These are phyloP conservation scores for Tylochromis polylepis DNA, from an alignment of 2,113 vertebrate genomes.

Conservation along the genomic window DNA sequence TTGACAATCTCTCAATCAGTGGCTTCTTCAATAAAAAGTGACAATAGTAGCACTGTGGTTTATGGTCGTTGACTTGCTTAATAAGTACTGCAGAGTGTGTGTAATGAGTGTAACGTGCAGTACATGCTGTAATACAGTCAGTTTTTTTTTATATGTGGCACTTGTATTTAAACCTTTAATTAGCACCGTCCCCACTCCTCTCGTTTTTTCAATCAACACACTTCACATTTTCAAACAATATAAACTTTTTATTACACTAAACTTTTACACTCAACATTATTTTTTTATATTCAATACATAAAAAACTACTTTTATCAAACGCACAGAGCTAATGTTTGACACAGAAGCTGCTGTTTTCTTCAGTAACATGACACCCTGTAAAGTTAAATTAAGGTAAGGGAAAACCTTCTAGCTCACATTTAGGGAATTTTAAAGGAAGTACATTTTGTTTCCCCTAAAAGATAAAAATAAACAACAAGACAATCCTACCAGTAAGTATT, in stretches of 20 bases:
- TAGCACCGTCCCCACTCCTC: neutral
- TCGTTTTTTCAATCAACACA: neutral
- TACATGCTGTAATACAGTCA: neutral
- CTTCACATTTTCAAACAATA: neutral
- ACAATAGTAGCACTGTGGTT: neutral
- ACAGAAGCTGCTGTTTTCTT: neutral
- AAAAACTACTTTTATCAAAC: conserved; percentile 25
- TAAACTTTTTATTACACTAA: conserved; percentile 20
- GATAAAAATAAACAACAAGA: neutral
- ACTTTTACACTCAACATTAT: neutral
- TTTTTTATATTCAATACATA: neutral
- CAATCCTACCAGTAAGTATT: neutral
- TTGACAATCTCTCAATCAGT: conserved; percentile 1
- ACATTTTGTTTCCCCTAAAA: neutral
- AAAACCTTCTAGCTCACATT: neutral
- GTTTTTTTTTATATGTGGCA: neutral
- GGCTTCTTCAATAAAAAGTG: conserved; percentile 9
- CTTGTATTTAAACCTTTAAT: neutral
- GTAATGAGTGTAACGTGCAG: neutral
- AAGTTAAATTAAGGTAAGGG: neutral
- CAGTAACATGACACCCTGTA: neutral
- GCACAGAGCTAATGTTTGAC: neutral
- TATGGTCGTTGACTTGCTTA: conserved; percentile 43
- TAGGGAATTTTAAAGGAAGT: neutral
- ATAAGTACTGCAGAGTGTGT: neutral